Evolutionary conservation across 2,113 vertebrate species (phyloP).

Genomic region (Pollimyrus isidori): DNA sequence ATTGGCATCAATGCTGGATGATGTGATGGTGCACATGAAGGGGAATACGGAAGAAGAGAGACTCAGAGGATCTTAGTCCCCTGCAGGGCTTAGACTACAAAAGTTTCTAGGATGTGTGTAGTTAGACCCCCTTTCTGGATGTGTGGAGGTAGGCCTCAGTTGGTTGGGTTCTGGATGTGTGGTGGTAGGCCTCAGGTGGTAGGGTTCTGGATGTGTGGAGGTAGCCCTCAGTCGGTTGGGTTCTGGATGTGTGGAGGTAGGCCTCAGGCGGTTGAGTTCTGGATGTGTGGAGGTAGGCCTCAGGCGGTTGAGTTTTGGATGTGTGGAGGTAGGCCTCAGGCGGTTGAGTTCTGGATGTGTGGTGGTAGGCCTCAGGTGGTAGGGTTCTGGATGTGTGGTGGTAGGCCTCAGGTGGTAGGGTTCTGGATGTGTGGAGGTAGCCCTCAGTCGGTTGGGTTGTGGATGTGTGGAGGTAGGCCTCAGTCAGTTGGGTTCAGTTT

Average conservation of each 20-base stretch:
- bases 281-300: too few species aligned
- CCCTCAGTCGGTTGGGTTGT: too few species aligned
- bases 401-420: too few species aligned
- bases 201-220: background rate
- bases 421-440: too few species aligned
- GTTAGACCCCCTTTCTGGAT: background rate
- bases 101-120: background rate
- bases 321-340: too few species aligned
- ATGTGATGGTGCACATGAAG: background rate
- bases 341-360: too few species aligned
- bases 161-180: background rate
- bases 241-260: background rate
- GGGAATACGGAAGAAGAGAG: background rate
- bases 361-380: too few species aligned
- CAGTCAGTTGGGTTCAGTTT: background rate
- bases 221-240: background rate
- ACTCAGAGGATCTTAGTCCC: background rate
- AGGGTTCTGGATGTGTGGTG: too few species aligned
- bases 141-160: background rate
- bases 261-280: background rate
- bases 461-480: background rate
- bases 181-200: background rate
- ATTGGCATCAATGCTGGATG: background rate
- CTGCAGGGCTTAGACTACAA: background rate
- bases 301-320: too few species aligned